Percentiles rank a stretch among this genome's conserved stretches.
Evolutionary conservation across 1,140 invertebrate genomes (phyloP).

Genomic region (Drosophila pseudoobscura): DNA sequence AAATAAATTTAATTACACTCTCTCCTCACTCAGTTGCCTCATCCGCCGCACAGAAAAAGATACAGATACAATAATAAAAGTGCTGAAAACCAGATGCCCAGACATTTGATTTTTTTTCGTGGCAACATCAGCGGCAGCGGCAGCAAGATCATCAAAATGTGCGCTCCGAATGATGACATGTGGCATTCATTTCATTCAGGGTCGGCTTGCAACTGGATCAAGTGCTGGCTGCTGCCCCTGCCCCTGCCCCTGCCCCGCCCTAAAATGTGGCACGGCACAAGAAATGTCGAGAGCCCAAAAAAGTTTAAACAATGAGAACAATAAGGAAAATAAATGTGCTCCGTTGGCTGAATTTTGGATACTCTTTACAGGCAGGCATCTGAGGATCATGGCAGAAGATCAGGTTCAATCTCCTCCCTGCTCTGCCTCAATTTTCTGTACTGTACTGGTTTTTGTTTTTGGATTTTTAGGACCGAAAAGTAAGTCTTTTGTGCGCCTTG

Average conservation of each 20-base stretch:
- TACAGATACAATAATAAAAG: conserved; percentile 48
- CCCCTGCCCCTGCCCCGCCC: neutral
- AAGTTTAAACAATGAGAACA: conserved; percentile 25
- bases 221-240: conserved; percentile 31
- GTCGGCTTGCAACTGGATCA: conserved; percentile 67
- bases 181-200: conserved; percentile 61
- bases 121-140: conserved; percentile 15
- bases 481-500: no score
- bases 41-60: conserved; percentile 28
- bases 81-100: conserved; percentile 58
- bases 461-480: no score
- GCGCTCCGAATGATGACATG: conserved; percentile 56
- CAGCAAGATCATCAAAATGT: conserved; percentile 37
- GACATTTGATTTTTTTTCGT: conserved; percentile 23
- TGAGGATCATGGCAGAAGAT: no score
- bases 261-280: conserved; percentile 30
- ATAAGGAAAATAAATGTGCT: neutral
- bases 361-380: neutral
- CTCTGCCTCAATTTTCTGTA: no score
- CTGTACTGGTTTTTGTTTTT: no score
- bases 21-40: conserved; percentile 51
- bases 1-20: conserved; percentile 74
- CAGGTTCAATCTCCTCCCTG: no score
- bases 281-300: conserved; percentile 32
- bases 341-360: neutral